These are phyloP conservation scores for Crocidura indochinensis DNA, from an alignment of 2,797 vertebrate species.

Conservation along the genomic window DNA sequence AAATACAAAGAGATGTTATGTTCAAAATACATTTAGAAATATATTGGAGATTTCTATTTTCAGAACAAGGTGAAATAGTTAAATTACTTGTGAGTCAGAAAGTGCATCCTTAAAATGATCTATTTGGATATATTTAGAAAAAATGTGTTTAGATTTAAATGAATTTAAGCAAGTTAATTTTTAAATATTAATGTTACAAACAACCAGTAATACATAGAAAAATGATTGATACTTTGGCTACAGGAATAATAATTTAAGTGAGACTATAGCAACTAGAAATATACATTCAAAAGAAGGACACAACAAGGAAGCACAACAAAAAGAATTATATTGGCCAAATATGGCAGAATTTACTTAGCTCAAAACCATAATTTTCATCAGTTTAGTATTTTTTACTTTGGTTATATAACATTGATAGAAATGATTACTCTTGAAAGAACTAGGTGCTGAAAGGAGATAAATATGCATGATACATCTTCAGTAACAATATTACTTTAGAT, in stretches of 20 bases:
- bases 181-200: conserved; percentile 55
- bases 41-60: conserved; percentile 72
- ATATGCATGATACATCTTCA: no score
- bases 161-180: conserved; percentile 69
- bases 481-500: neutral
- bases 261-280: neutral
- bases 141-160: conserved; percentile 77
- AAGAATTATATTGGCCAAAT: neutral
- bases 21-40: conserved; percentile 77
- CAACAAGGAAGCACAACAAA: neutral
- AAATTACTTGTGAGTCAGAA: conserved; percentile 72
- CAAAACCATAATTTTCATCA: neutral
- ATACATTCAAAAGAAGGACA: neutral
- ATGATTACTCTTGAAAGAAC: no score
- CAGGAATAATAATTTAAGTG: neutral
- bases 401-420: conserved; percentile 5
- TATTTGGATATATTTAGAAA: conserved; percentile 75
- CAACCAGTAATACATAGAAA: neutral
- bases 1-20: conserved; percentile 59
- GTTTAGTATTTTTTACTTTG: neutral
- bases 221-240: neutral
- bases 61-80: conserved; percentile 72
- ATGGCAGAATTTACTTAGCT: neutral
- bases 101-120: conserved; percentile 76
- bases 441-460: no score